These are phyloP conservation scores for Physocephala rufipes DNA, from an alignment of 2,888 invertebrate species.

Conservation along the genomic window DNA sequence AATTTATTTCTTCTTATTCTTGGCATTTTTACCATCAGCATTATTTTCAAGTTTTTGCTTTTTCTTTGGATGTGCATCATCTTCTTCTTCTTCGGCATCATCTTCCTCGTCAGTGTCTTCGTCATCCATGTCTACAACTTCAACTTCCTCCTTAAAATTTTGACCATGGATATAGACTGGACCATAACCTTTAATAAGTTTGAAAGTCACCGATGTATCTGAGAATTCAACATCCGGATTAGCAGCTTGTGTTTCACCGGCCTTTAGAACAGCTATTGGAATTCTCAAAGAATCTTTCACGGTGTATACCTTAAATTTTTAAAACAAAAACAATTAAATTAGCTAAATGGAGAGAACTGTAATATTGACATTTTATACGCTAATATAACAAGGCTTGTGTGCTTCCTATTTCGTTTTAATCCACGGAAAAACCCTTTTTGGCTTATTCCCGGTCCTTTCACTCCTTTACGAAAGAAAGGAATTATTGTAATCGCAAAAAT, in stretches of 20 bases:
- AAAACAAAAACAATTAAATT: constrained; percentile 18
- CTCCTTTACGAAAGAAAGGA: too few species aligned
- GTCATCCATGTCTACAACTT: constrained; percentile 83
- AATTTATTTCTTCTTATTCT: constrained; percentile 72
- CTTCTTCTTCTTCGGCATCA: constrained; percentile 72
- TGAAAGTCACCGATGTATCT: constrained; percentile 86
- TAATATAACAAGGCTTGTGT: too few species aligned
- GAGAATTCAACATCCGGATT: constrained; percentile 86
- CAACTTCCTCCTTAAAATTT: constrained; percentile 82
- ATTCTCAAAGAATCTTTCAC: constrained; percentile 78
- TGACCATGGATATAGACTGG: constrained; percentile 88
- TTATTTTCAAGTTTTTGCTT: constrained; percentile 79
- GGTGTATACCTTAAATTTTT: constrained; percentile 59
- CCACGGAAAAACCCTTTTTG: too few species aligned
- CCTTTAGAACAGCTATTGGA: constrained; percentile 83
- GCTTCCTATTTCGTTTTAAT: too few species aligned
- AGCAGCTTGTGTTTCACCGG: constrained; percentile 78
- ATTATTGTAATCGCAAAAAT: too few species aligned
- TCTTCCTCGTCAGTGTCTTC: constrained; percentile 75
- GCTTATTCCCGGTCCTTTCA: too few species aligned
- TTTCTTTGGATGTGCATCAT: constrained; percentile 83
- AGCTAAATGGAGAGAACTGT: background rate
- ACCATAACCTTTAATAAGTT: constrained; percentile 78
- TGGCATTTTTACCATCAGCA: constrained; percentile 76
- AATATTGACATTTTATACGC: too few species aligned